A percentile compares a stretch with the other conserved stretches of the same genome.
Evolutionary conservation across 2,888 invertebrate genomes (phyloP).

Genomic region (Cryptosula pallasiana): DNA sequence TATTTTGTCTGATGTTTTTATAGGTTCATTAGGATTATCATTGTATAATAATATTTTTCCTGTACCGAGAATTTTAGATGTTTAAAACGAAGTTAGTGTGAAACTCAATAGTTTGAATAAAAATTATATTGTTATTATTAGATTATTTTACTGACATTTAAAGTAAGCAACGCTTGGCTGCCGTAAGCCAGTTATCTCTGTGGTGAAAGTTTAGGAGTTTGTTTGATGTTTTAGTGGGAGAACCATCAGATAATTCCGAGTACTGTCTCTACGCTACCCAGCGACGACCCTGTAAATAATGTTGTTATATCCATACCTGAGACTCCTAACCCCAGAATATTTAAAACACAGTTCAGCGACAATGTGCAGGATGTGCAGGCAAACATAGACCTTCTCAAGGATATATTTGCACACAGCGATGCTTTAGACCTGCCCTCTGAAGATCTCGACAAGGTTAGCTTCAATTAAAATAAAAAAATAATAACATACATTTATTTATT

Average conservation of each 20-base stretch:
- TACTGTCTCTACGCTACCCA: not conserved
- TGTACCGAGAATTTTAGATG: no score
- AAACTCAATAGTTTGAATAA: no score
- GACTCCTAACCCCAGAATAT: not conserved
- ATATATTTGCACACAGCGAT: not conserved
- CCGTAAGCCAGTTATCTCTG: no score
- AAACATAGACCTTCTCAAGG: not conserved
- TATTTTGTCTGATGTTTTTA: no score
- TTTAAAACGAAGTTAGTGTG: no score
- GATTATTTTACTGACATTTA: no score
- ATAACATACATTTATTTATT: no score
- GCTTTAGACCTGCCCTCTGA: not conserved
- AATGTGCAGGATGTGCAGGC: slow-evolving; percentile 6
- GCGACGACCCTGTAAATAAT: not conserved
- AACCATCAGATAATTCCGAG: not conserved
- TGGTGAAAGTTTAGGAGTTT: no score
- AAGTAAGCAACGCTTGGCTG: no score
- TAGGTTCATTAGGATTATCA: no score
- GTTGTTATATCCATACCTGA: not conserved
- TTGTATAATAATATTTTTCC: no score
- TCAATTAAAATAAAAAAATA: no score
- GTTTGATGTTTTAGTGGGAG: not conserved
- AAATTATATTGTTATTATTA: not conserved
- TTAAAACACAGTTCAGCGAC: slow-evolving; percentile 20
- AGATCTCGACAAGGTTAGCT: not conserved